Evolutionary conservation across 2,888 invertebrate species (phyloP), one percentile per base, ranked within the genome.

Genomic region (Halocaridina rubra): DNA sequence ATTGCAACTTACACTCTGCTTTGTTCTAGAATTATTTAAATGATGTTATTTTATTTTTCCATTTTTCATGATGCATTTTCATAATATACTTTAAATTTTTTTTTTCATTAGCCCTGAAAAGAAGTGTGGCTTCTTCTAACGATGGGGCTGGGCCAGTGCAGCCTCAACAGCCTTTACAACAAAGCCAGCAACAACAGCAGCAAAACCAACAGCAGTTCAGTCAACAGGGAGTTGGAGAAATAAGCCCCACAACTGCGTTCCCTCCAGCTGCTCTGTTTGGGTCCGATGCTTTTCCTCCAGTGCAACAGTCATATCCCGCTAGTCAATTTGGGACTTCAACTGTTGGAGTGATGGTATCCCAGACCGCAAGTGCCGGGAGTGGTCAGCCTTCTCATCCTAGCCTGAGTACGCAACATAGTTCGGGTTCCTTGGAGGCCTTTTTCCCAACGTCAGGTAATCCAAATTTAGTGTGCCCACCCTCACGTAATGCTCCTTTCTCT

Each of bases 401-500:
- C 46, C 57, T 76, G 53, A 64, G 75, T 32, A 29, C 75, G 24
- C 80, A 72, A 30, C 53, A 74, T 16, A 61, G 81, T 24, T 84
- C 84, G 59, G 91, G 92, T 80, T 91, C 92, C 88, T 90, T 94
- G 88, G 93, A 93, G 89, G 93, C 93, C 88, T 91, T 94, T 75
- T 94, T 94, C 90, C 93, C 94, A 89, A 92, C 93, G 86, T 92
- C 94, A 88, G 91, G 92, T 92, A 89, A 90, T 79, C 19, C 72
- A 75, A 57, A 46, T 24, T 57, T 39, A 57, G 33, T 59, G 33
- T 46, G 57, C 57, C 59, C 33, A 32, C 72, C 80, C 16, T 53
- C 69, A 30, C 39, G 24, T 72, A 16, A 57, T 72, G 29, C 61
- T 61, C 61, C 61, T 33, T 77, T 61, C 13, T 59, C 29, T 61